Conservation (phyloP, 2,888 invertebrate species). For the Maniola hyperantus region DNA sequence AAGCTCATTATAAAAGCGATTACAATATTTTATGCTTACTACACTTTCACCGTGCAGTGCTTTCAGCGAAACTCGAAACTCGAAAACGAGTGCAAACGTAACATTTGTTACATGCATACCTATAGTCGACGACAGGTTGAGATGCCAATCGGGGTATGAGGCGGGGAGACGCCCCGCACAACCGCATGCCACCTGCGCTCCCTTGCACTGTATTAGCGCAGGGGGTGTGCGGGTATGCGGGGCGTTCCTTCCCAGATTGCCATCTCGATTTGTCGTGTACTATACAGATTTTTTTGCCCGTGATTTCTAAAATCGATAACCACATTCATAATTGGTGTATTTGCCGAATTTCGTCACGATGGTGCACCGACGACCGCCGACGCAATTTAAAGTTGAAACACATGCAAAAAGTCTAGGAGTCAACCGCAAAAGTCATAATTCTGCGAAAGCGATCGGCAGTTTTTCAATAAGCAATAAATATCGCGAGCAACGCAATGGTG, state of each 20-base stretch:
- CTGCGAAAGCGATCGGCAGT: slow-evolving; percentile 66
- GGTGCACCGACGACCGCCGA: slow-evolving; percentile 27
- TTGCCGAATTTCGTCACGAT: slow-evolving; percentile 2
- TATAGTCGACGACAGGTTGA: no score
- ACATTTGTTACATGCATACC: slow-evolving; percentile 27
- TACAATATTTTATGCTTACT: slow-evolving; percentile 31
- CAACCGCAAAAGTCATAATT: slow-evolving; percentile 60
- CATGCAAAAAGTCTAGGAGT: slow-evolving; percentile 48
- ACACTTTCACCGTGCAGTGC: slow-evolving; percentile 37
- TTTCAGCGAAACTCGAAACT: slow-evolving; percentile 27
- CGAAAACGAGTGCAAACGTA: slow-evolving; percentile 29
- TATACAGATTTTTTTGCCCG: slow-evolving; percentile 34
- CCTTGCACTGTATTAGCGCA: no score
- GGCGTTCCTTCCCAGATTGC: no score
- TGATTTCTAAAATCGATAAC: slow-evolving; percentile 32
- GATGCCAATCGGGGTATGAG: no score
- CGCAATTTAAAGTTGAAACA: slow-evolving; percentile 35
- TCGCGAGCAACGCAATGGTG: slow-evolving; percentile 74
- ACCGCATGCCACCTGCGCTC: no score
- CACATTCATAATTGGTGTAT: slow-evolving; percentile 42
- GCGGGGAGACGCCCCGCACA: no score
- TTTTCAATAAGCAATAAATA: slow-evolving; percentile 83
- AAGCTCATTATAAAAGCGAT: slow-evolving; percentile 37
- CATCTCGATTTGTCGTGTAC: no score
- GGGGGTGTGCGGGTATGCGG: no score